These are phyloP conservation scores for Amphipyra berbera DNA, from an alignment of 2,888 invertebrate genomes.

Conservation along the genomic window DNA sequence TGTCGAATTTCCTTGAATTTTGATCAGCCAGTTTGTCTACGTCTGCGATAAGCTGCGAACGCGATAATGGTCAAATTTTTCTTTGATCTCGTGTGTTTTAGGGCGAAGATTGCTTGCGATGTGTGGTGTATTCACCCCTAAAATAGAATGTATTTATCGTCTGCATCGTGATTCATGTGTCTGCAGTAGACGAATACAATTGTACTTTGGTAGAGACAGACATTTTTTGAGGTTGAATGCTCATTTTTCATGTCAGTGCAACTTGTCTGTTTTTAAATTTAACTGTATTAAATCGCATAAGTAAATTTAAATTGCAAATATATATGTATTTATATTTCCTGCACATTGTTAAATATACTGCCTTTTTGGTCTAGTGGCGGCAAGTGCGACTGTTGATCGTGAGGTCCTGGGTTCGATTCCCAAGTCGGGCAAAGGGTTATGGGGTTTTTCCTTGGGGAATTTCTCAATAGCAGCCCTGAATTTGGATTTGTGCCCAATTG, in stretches of 20 bases:
- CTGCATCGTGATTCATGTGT: conserved; percentile 87
- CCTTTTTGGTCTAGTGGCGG: no score
- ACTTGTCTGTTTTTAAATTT: conserved; percentile 31
- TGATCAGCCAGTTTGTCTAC: conserved; percentile 80
- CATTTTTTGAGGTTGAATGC: conserved; percentile 66
- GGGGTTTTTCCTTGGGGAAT: no score
- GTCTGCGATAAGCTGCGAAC: conserved; percentile 65
- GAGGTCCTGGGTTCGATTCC: no score
- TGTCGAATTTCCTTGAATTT: conserved; percentile 89
- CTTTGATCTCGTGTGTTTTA: conserved; percentile 37
- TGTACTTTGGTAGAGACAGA: conserved; percentile 69
- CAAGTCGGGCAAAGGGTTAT: no score
- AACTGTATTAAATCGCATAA: conserved; percentile 15
- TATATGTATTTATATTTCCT: neutral
- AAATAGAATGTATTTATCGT: conserved; percentile 78
- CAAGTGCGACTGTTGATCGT: no score
- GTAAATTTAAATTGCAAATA: no score
- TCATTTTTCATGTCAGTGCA: conserved; percentile 71
- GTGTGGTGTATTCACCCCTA: conserved; percentile 73
- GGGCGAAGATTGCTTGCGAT: conserved; percentile 62
- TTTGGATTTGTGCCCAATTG: no score
- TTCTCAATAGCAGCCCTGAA: no score
- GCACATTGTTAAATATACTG: neutral
- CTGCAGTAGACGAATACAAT: conserved; percentile 87
- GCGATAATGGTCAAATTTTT: conserved; percentile 58